Percentiles rank a stretch among this genome's conserved stretches.
Conservation (phyloP, 2,888 invertebrate genomes). For the Cheilosia variabilis region DNA sequence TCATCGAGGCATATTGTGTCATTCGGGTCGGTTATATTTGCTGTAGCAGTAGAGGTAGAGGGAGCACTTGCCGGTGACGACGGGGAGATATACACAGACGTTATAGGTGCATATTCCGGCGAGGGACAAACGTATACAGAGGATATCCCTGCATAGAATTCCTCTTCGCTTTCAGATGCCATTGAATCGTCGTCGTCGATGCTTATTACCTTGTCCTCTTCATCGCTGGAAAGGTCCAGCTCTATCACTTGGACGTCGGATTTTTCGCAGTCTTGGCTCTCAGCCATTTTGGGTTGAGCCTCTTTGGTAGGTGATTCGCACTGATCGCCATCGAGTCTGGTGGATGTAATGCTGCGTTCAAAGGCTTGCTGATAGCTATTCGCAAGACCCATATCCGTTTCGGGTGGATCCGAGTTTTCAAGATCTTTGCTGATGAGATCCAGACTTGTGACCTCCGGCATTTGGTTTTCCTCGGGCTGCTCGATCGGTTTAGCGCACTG, state of each 20-base stretch:
- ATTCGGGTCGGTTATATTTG: too few species aligned
- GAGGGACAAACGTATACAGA: background rate
- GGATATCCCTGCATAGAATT: background rate
- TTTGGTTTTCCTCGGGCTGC: background rate
- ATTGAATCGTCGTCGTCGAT: conserved; percentile 20
- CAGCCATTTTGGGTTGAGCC: background rate
- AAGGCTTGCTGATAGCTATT: background rate
- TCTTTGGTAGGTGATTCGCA: background rate
- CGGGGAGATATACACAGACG: background rate
- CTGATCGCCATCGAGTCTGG: background rate
- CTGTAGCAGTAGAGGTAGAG: too few species aligned
- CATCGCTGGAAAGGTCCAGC: background rate
- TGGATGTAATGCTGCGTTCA: background rate
- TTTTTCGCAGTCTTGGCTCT: too few species aligned
- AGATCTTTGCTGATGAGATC: background rate
- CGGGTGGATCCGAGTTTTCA: background rate
- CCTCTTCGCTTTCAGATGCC: background rate
- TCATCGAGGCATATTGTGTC: too few species aligned
- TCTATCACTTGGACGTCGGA: background rate
- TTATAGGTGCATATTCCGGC: background rate
- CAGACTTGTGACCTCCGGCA: background rate
- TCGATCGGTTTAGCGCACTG: background rate
- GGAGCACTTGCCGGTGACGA: too few species aligned
- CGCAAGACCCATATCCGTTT: background rate
- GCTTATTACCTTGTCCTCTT: conserved; percentile 20